Percentiles rank a stretch among this genome's conserved stretches.
phyloP scores from a whole-genome alignment of 35 echinoderm and acorn worm species.

The Hemicentrotus pulcherrimus region DNA sequence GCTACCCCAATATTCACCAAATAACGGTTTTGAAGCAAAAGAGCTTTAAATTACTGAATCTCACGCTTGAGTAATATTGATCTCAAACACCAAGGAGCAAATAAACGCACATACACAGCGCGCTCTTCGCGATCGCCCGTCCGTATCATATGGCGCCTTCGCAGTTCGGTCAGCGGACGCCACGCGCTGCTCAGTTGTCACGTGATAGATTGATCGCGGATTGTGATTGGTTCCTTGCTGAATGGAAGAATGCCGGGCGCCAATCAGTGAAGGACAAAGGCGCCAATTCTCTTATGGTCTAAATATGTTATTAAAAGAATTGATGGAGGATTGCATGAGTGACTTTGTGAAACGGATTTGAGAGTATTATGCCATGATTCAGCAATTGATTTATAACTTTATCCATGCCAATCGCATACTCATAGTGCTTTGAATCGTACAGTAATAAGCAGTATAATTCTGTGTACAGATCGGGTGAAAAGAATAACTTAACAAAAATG shows the following conservation, averaged over 20 bases:
- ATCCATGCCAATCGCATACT: too few relatives aligned
- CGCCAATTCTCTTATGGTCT: neutral
- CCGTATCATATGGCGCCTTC: neutral
- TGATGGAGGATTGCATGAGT: neutral
- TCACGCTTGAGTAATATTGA: constrained; percentile 18
- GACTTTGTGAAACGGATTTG: neutral
- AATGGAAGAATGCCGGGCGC: neutral
- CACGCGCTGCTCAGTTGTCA: neutral
- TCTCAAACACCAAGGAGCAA: neutral
- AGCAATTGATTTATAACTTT: neutral
- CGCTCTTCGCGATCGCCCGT: neutral
- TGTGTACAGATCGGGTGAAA: too few relatives aligned
- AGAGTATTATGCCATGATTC: neutral
- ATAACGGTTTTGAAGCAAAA: neutral
- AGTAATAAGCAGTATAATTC: too few relatives aligned
- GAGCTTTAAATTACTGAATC: constrained; percentile 5
- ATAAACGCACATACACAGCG: neutral
- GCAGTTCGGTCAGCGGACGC: neutral
- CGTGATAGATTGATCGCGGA: neutral
- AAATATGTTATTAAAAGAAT: neutral
- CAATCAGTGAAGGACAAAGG: neutral
- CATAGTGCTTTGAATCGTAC: too few relatives aligned
- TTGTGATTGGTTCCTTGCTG: neutral
- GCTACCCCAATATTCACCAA: neutral
- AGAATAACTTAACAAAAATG: too few relatives aligned